phyloP scores from a whole-genome alignment of 2,888 invertebrate genomes.

The Acleris emargana region DNA sequence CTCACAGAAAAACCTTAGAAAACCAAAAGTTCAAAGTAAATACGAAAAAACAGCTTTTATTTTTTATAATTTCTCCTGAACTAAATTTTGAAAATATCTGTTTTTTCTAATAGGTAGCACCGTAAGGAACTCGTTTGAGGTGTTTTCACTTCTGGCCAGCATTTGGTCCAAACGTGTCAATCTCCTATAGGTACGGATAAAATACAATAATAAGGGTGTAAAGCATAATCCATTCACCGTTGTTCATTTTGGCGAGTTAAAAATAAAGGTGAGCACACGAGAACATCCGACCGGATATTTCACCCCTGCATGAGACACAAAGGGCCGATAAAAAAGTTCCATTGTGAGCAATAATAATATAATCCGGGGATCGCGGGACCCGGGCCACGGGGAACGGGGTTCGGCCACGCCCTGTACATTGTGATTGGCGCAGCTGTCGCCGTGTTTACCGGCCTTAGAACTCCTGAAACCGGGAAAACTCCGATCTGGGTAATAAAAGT shows the following conservation, averaged over 20 bases:
- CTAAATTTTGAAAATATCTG: too few relatives aligned
- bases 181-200: slow-evolving; percentile 8
- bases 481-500: too few relatives aligned
- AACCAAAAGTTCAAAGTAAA: too few relatives aligned
- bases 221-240: slow-evolving; percentile 67
- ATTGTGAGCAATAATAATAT: slow-evolving; percentile 77
- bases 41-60: too few relatives aligned
- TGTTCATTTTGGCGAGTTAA: slow-evolving; percentile 67
- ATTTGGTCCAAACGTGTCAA: too few relatives aligned
- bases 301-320: slow-evolving; percentile 78
- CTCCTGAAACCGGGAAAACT: slow-evolving; percentile 41
- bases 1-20: too few relatives aligned
- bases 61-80: too few relatives aligned
- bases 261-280: slow-evolving; percentile 75
- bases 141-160: too few relatives aligned
- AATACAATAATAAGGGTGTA: slow-evolving; percentile 39
- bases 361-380: slow-evolving; percentile 69
- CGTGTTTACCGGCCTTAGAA: slow-evolving; percentile 62
- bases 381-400: slow-evolving; percentile 57
- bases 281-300: slow-evolving; percentile 83
- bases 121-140: too few relatives aligned
- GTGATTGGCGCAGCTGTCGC: slow-evolving; percentile 83
- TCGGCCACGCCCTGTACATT: slow-evolving; percentile 77
- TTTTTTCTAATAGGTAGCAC: too few relatives aligned
- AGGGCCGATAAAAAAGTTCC: slow-evolving; percentile 77